A percentile compares a stretch with the other conserved stretches of the same genome.
Evolutionary conservation across 2,888 invertebrate species (phyloP).

Genomic region (Heteromyza rotundicornis): DNA sequence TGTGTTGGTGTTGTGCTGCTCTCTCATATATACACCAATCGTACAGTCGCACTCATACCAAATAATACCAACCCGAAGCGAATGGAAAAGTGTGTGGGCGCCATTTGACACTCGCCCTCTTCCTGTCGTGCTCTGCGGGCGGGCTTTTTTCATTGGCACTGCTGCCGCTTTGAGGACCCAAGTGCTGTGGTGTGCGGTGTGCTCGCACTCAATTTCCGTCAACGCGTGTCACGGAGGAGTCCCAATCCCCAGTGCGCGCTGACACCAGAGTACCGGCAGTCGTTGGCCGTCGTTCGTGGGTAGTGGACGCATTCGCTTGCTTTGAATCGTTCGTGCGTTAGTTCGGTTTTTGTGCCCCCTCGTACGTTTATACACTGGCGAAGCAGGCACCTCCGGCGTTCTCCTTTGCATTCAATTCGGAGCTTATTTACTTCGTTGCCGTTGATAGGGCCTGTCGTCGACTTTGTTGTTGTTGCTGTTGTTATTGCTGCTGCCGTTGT

Average conservation of each 20-base stretch:
- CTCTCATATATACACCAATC: background rate
- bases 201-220: background rate
- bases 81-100: slow-evolving; percentile 45
- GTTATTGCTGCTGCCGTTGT: slow-evolving; percentile 12
- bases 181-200: background rate
- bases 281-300: slow-evolving; percentile 34
- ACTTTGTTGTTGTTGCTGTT: slow-evolving; percentile 1
- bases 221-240: slow-evolving; percentile 27
- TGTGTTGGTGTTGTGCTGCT: too few species aligned
- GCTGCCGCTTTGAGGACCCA: slow-evolving; percentile 8
- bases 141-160: slow-evolving; percentile 14
- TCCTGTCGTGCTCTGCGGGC: slow-evolving; percentile 18
- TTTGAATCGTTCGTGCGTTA: background rate
- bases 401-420: slow-evolving; percentile 16
- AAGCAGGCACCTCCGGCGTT: slow-evolving; percentile 5
- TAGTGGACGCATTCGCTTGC: slow-evolving; percentile 32
- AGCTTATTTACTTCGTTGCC: slow-evolving; percentile 2
- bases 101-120: slow-evolving; percentile 44
- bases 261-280: slow-evolving; percentile 29
- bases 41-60: slow-evolving; percentile 11
- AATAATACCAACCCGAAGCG: slow-evolving; percentile 16
- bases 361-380: background rate
- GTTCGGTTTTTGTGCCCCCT: background rate
- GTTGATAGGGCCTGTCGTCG: slow-evolving; percentile 7
- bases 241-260: slow-evolving; percentile 36